Conservation (phyloP, 2,113 vertebrate genomes). For the Calidris pygmaea region DNA sequence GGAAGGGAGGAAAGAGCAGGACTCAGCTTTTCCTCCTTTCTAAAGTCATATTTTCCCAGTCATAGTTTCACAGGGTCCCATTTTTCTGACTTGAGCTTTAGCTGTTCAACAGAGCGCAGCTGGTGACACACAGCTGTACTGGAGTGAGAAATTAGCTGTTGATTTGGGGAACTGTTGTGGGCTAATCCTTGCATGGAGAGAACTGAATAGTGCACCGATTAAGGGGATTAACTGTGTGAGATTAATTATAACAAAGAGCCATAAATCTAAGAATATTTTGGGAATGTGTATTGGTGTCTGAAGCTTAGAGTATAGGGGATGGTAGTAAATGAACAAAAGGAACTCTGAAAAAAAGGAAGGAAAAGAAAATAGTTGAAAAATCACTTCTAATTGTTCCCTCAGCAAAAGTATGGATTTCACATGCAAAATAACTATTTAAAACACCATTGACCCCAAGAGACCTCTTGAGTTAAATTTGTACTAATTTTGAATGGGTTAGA, state of each 20-base stretch:
- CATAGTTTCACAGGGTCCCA: background rate
- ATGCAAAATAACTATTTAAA: background rate
- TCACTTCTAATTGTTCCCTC: background rate
- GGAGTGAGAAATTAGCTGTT: slow-evolving; percentile 8
- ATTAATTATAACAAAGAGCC: background rate
- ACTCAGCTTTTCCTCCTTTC: background rate
- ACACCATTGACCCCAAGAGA: background rate
- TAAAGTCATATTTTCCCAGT: background rate
- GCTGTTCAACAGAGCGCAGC: background rate
- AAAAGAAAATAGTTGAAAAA: background rate
- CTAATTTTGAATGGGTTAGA: background rate
- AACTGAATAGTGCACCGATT: background rate
- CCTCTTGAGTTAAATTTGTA: background rate
- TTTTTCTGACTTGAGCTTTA: background rate
- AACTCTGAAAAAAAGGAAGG: background rate
- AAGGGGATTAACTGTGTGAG: background rate
- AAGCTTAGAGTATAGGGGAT: background rate
- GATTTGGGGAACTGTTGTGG: background rate
- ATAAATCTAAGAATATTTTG: background rate
- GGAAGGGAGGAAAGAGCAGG: background rate
- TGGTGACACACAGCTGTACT: background rate
- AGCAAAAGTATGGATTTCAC: background rate
- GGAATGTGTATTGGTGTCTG: background rate
- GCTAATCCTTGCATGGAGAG: background rate
- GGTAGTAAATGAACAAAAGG: background rate